phyloP scores from a whole-genome alignment of 2,888 invertebrate species.

The Harpagoxenus sublaevis region DNA sequence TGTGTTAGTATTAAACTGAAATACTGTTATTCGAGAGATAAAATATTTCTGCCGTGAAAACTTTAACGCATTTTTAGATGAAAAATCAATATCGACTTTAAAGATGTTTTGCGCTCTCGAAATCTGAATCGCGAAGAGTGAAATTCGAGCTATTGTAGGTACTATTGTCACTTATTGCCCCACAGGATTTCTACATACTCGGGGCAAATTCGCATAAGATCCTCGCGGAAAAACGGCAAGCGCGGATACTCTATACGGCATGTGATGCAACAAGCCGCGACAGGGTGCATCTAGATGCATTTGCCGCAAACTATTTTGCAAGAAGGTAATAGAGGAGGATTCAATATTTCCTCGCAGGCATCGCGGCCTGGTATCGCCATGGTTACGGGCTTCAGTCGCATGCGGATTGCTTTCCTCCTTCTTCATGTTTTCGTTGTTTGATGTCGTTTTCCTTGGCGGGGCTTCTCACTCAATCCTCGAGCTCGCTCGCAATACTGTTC shows the following conservation, averaged over 20 bases:
- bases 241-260: constrained; percentile 15
- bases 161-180: constrained; percentile 25
- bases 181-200: constrained; percentile 29
- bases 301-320: constrained; percentile 64
- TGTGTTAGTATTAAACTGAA: constrained; percentile 27
- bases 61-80: not conserved
- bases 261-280: constrained; percentile 48
- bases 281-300: constrained; percentile 53
- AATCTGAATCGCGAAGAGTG: not conserved
- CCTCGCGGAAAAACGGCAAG: constrained; percentile 21
- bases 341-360: constrained; percentile 68
- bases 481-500: constrained; percentile 57
- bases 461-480: constrained; percentile 69
- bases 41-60: not conserved
- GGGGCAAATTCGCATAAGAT: constrained; percentile 35
- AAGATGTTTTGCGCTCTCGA: not conserved
- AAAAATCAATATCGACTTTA: not conserved
- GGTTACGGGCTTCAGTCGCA: constrained; percentile 75
- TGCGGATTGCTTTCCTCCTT: constrained; percentile 72
- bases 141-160: constrained; percentile 26
- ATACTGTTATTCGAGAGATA: not conserved
- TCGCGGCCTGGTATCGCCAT: constrained; percentile 67
- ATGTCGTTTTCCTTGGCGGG: constrained; percentile 64
- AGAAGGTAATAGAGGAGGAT: constrained; percentile 65
- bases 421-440: constrained; percentile 67